Conservation (phyloP, 2,888 invertebrate species). For the Erebia aethiops region DNA sequence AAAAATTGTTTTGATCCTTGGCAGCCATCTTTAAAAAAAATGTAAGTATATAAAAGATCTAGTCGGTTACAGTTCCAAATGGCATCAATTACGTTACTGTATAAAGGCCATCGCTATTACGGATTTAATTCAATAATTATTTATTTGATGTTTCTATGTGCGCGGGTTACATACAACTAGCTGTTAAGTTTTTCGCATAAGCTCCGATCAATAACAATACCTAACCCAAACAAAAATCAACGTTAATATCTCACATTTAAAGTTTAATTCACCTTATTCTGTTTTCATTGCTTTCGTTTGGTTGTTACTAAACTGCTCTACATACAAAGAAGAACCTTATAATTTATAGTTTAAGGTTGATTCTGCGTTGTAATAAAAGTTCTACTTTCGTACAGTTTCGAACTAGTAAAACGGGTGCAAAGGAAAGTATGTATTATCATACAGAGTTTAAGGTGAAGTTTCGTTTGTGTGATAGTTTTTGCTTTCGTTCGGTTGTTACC, state of each 20-base stretch:
- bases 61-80: neutral
- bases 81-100: slow-evolving; percentile 1
- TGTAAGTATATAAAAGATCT: too few relatives aligned
- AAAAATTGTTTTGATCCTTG: too few relatives aligned
- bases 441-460: slow-evolving; percentile 41
- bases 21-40: too few relatives aligned
- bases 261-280: neutral
- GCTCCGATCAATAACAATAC: slow-evolving; percentile 74
- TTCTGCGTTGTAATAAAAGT: neutral
- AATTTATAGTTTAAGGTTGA: neutral
- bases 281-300: neutral
- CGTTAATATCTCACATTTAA: neutral
- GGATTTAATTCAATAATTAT: slow-evolving; percentile 35
- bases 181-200: slow-evolving; percentile 75
- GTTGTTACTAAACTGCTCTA: neutral
- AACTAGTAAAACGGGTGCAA: neutral
- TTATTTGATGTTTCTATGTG: slow-evolving; percentile 32
- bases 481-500: slow-evolving; percentile 77
- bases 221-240: neutral
- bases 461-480: slow-evolving; percentile 41
- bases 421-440: slow-evolving; percentile 38
- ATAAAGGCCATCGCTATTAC: slow-evolving; percentile 11
- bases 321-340: neutral
- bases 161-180: slow-evolving; percentile 37
- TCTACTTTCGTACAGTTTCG: slow-evolving; percentile 20